phyloP scores from a whole-genome alignment of 1,140 invertebrate genomes.

The Drosophila arizonae region DNA sequence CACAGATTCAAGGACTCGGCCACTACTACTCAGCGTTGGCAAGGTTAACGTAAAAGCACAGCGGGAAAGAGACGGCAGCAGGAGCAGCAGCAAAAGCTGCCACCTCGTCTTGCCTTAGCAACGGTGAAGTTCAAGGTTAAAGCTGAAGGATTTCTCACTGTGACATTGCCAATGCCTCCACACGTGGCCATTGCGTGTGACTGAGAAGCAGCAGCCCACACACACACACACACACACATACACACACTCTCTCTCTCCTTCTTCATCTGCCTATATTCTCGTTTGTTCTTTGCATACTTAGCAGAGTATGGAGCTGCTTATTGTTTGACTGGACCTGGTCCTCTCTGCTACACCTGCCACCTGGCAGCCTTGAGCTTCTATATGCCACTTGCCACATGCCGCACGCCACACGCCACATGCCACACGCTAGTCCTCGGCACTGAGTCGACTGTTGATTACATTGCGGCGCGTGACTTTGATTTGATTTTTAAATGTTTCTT shows the following conservation, averaged over 20 bases:
- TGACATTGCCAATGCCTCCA: conserved; percentile 55
- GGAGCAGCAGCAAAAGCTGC: conserved; percentile 22
- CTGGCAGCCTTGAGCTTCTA: conserved; percentile 3
- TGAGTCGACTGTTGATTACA: conserved; percentile 62
- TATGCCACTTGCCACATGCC: conserved; percentile 18
- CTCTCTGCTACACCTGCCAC: conserved; percentile 26
- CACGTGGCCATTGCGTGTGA: conserved; percentile 45
- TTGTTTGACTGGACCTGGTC: conserved; percentile 59
- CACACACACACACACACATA: no score
- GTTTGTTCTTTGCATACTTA: conserved; percentile 67
- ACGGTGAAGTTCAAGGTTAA: conserved; percentile 80
- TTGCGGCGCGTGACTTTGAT: conserved; percentile 80
- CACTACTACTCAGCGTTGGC: conserved; percentile 12
- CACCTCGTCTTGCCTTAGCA: conserved; percentile 57
- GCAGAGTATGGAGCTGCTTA: conserved; percentile 68
- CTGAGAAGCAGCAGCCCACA: conserved; percentile 3
- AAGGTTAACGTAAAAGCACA: conserved; percentile 72
- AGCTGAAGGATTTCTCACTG: conserved; percentile 57
- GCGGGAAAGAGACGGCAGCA: conserved; percentile 16
- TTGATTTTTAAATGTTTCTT: conserved; percentile 80
- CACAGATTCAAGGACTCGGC: conserved; percentile 64
- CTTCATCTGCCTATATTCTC: background rate
- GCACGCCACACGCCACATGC: background rate
- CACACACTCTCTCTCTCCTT: background rate
- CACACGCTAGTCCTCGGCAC: background rate